Evolutionary conservation across 2,888 invertebrate genomes (phyloP).

Genomic region (Hemaris fuciformis): DNA sequence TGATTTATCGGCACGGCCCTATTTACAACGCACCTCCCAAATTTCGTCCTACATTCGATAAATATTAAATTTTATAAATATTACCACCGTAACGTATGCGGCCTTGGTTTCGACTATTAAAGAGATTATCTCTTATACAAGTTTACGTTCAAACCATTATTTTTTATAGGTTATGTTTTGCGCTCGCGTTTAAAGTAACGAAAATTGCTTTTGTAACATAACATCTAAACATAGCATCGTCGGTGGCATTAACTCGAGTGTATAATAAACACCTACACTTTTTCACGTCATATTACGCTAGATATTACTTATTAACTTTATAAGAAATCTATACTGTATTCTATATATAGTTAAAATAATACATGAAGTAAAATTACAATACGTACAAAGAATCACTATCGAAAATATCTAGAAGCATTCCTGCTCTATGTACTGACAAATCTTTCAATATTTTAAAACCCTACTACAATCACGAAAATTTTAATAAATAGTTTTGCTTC

Average conservation of each 20-base stretch:
- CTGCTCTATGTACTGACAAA: too few species aligned
- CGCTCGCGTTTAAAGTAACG: constrained; percentile 7
- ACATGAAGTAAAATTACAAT: too few species aligned
- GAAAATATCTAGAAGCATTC: too few species aligned
- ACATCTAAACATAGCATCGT: constrained; percentile 8
- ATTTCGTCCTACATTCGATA: constrained; percentile 20
- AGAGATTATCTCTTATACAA: constrained; percentile 3
- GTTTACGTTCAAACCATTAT: constrained; percentile 1
- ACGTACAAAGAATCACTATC: too few species aligned
- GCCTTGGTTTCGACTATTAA: constrained; percentile 2
- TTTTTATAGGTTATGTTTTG: constrained; percentile 5
- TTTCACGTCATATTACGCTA: background rate
- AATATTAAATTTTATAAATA: constrained; percentile 16
- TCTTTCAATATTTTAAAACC: too few species aligned
- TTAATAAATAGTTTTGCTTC: too few species aligned
- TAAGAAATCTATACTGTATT: background rate
- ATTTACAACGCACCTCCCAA: constrained; percentile 47
- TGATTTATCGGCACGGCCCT: constrained; percentile 67
- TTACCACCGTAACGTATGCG: constrained; percentile 4
- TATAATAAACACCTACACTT: constrained; percentile 1
- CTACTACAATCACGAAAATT: too few species aligned
- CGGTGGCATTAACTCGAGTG: background rate
- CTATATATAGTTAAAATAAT: too few species aligned
- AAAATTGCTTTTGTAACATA: constrained; percentile 6
- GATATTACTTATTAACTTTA: background rate